phyloP scores from a whole-genome alignment of 2,797 vertebrate species.

The Cynodonichthys magdalenae region DNA sequence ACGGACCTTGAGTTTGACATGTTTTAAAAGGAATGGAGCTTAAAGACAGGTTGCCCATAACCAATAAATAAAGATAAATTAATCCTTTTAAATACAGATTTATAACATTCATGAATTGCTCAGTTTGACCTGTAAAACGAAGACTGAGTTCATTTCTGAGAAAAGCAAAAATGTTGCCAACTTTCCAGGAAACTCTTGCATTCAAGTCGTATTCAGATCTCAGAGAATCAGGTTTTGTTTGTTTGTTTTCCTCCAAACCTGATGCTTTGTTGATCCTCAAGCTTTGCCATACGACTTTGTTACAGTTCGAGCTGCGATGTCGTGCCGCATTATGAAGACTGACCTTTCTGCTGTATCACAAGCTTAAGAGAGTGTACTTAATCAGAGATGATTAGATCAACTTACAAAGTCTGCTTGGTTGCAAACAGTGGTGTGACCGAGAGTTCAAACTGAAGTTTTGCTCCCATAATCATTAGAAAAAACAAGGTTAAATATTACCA shows the following conservation, averaged over 20 bases:
- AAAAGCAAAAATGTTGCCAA: conserved; percentile 10
- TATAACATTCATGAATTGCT: too few species aligned
- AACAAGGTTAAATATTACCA: conserved; percentile 47
- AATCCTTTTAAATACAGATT: too few species aligned
- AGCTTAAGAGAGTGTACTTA: conserved; percentile 70
- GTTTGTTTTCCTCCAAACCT: conserved; percentile 15
- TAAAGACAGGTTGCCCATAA: too few species aligned
- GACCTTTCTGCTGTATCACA: conserved; percentile 74
- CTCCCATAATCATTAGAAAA: conserved; percentile 35
- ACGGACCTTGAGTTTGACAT: too few species aligned
- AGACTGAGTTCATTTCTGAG: conserved; percentile 22
- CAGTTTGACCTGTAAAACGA: too few species aligned
- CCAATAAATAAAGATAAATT: too few species aligned
- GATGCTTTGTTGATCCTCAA: not conserved
- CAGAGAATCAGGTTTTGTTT: conserved; percentile 68
- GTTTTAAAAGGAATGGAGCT: too few species aligned
- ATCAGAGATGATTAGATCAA: conserved; percentile 83
- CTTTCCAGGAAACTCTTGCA: conserved; percentile 31
- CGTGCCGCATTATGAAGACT: conserved; percentile 72
- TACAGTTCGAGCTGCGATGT: conserved; percentile 55
- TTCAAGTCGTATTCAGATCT: conserved; percentile 36
- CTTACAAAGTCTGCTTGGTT: conserved; percentile 70
- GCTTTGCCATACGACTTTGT: conserved; percentile 31
- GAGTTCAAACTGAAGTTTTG: conserved; percentile 59
- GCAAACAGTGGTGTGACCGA: conserved; percentile 44